phyloP scores from a whole-genome alignment of 2,113 vertebrate genomes.

The Gobio gobio region DNA sequence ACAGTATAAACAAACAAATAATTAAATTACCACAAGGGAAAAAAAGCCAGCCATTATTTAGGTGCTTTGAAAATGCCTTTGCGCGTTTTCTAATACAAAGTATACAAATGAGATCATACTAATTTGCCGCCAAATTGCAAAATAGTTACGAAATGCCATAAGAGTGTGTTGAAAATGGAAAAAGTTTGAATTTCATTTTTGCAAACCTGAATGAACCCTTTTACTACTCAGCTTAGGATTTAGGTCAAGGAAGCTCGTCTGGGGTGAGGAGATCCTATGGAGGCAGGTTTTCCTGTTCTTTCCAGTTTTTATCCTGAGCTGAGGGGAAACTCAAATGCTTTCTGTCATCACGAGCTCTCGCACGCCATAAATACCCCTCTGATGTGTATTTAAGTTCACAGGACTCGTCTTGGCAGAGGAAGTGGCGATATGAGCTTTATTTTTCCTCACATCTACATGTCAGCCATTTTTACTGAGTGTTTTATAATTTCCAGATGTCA shows the following conservation, averaged over 20 bases:
- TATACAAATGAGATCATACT: background rate
- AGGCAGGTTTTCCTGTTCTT: background rate
- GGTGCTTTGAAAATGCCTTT: background rate
- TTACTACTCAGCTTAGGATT: background rate
- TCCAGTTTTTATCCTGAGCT: background rate
- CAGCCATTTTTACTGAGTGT: slow-evolving; percentile 17
- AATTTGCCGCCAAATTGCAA: background rate
- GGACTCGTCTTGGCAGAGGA: slow-evolving; percentile 13
- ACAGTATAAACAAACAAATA: too few relatives aligned
- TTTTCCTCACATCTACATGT: slow-evolving; percentile 33
- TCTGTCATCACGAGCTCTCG: slow-evolving; percentile 10
- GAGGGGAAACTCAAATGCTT: slow-evolving; percentile 7
- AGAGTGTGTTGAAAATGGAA: background rate
- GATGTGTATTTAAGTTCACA: slow-evolving; percentile 23
- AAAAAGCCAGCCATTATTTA: background rate
- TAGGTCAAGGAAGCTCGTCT: background rate
- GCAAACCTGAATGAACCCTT: background rate
- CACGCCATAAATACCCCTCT: slow-evolving; percentile 19
- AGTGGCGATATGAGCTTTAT: slow-evolving; percentile 8
- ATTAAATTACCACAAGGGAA: too few relatives aligned
- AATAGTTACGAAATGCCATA: background rate
- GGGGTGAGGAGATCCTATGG: background rate
- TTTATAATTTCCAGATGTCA: slow-evolving; percentile 51
- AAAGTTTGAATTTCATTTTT: background rate
- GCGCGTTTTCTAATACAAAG: background rate